Evolutionary conservation across 2,888 invertebrate species (phyloP), one percentile per base, ranked within the genome.

Genomic region (Pterobdella sp.): DNA sequence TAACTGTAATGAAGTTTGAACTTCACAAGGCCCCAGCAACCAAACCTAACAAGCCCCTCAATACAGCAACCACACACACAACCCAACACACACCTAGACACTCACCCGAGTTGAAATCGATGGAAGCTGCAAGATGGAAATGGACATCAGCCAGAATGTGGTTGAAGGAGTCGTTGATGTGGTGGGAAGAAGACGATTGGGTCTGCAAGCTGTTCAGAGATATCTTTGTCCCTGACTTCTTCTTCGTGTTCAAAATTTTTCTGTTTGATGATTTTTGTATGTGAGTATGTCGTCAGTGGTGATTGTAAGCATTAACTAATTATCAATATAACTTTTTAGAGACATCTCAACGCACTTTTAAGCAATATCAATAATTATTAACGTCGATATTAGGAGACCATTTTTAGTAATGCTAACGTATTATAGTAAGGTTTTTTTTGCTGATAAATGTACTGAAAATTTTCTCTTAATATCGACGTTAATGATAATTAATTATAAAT

Each of bases 41-140:
- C 7, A 10, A 7, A 7, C 63, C 10, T 4, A 7, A 14, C 26
- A n/a, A 10, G 10, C 63, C 10, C n/a, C 10, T 18, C 14, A 65
- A 3, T 10, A 56, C 7, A 26, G 1, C 4, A 22, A 52, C 3
- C 7, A 64, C 34, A 70, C 29, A 1, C 35, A 63, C 7, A 3
- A 37, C 29, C 35, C 26, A 36, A 35, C 14, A 60, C 1, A 1
- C 18, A 31, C 0, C 1, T 2, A 29, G n/a, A 14, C 72, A 36
- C 75, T 52, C 68, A 82, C 83, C 83, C 77, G 82, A 82, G 73
- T 81, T 81, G 56, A 82, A 82, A 74, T 83, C 83, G 71, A 84
- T 81, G 76, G 81, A 81, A 67, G 81, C 95, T 72, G 97, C 95
- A 80, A 98, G 86, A 85, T 97, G 96, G 85, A 98, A 98, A 86